These are phyloP conservation scores for Galerucella pusilla DNA, from an alignment of 2,888 invertebrate genomes.

Conservation along the genomic window DNA sequence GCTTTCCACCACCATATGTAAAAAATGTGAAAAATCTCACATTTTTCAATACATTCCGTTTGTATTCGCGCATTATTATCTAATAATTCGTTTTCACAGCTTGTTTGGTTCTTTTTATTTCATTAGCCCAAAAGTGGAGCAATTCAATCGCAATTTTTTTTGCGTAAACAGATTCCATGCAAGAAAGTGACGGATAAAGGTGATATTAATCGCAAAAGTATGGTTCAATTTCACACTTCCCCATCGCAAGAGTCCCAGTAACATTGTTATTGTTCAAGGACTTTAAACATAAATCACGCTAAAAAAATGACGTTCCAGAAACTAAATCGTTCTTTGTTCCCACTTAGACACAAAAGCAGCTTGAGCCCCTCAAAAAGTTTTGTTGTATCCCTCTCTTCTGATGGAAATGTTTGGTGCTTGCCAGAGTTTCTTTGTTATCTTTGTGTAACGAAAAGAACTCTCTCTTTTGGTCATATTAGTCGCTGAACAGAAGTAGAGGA, in stretches of 20 bases:
- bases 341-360: slow-evolving; percentile 35
- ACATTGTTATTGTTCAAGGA: slow-evolving; percentile 34
- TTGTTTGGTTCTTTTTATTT: too few species aligned
- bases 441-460: slow-evolving; percentile 22
- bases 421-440: slow-evolving; percentile 33
- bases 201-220: slow-evolving; percentile 10
- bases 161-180: neutral
- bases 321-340: slow-evolving; percentile 32
- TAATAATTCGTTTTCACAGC: too few species aligned
- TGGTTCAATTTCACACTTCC: slow-evolving; percentile 17
- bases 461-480: slow-evolving; percentile 30
- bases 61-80: too few species aligned
- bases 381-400: slow-evolving; percentile 30
- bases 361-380: slow-evolving; percentile 39
- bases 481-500: slow-evolving; percentile 21
- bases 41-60: too few species aligned
- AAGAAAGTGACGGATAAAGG: neutral
- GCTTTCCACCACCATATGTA: too few species aligned
- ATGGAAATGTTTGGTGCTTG: slow-evolving; percentile 24
- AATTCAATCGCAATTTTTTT: too few species aligned
- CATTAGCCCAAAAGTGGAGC: too few species aligned
- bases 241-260: slow-evolving; percentile 17
- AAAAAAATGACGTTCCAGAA: slow-evolving; percentile 22
- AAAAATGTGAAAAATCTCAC: too few species aligned
- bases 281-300: slow-evolving; percentile 34